Conservation (phyloP, 2,797 vertebrate species). For the Pelochelys cantorii region DNA sequence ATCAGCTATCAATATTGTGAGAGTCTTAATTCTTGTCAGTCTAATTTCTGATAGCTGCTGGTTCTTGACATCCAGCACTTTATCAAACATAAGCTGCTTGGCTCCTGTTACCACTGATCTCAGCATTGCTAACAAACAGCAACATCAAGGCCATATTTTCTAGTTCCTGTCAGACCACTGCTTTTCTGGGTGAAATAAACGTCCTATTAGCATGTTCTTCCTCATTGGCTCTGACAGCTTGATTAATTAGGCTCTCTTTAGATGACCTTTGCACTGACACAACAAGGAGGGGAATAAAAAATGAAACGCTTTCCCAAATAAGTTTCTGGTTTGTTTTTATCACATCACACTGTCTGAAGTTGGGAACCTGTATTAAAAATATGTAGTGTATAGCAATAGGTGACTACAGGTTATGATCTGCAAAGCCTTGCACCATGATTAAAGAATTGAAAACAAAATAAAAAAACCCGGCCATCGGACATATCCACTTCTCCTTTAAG, state of each 20-base stretch:
- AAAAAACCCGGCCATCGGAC: slow-evolving; percentile 11
- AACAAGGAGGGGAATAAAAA: slow-evolving; percentile 91
- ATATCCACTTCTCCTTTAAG: slow-evolving; percentile 15
- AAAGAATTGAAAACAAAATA: slow-evolving; percentile 46
- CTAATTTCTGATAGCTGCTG: slow-evolving; percentile 80
- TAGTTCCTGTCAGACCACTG: slow-evolving; percentile 85
- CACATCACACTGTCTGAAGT: slow-evolving; percentile 69
- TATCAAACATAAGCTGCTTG: slow-evolving; percentile 87
- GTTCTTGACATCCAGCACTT: slow-evolving; percentile 82
- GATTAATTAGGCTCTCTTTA: slow-evolving; percentile 94
- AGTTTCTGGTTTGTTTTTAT: slow-evolving; percentile 77
- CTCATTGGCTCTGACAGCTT: slow-evolving; percentile 95
- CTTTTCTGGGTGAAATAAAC: slow-evolving; percentile 93
- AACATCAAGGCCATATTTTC: slow-evolving; percentile 84
- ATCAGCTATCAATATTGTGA: slow-evolving; percentile 25
- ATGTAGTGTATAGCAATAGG: background rate
- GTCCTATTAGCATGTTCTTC: slow-evolving; percentile 95
- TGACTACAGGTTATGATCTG: slow-evolving; percentile 31
- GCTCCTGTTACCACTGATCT: slow-evolving; percentile 83
- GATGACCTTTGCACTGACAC: slow-evolving; percentile 88
- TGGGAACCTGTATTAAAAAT: slow-evolving; percentile 46
- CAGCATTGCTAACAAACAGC: slow-evolving; percentile 88
- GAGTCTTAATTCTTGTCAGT: slow-evolving; percentile 72
- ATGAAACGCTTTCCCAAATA: slow-evolving; percentile 84
- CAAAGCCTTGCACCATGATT: slow-evolving; percentile 21